Evolutionary conservation across 2,113 vertebrate species (phyloP).

Genomic region (Mus musculus): DNA sequence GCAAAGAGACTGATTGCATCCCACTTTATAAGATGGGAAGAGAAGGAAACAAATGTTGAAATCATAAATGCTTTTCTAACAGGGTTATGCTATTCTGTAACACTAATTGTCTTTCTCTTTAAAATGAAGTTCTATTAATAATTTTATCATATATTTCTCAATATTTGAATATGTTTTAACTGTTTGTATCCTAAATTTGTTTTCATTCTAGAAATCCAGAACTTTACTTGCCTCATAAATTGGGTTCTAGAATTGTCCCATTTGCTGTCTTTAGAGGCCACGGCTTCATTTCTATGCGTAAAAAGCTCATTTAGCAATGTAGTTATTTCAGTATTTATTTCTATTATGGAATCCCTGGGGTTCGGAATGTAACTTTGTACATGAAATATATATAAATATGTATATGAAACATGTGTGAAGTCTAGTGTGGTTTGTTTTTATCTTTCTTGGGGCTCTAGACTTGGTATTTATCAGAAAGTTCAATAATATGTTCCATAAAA

Average conservation of each 20-base stretch:
- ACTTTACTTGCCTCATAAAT: conserved; percentile 89
- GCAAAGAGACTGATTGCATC: conserved; percentile 76
- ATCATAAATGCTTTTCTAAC: conserved; percentile 86
- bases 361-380: conserved; percentile 99
- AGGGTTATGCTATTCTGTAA: conserved; percentile 88
- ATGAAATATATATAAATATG: conserved; percentile 95
- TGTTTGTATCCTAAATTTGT: conserved; percentile 88
- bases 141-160: conserved; percentile 87
- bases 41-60: conserved; percentile 82
- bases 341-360: conserved; percentile 95
- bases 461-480: conserved; percentile 52
- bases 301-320: conserved; percentile 89
- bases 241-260: conserved; percentile 86
- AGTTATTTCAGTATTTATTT: conserved; percentile 99
- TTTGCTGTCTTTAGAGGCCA: conserved; percentile 88
- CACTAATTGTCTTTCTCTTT: conserved; percentile 86
- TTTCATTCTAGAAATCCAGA: conserved; percentile 89
- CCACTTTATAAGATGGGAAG: conserved; percentile 80
- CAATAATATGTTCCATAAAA: background rate
- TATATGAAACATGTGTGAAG: conserved; percentile 91
- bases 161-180: conserved; percentile 90
- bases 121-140: conserved; percentile 86
- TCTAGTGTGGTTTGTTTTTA: conserved; percentile 86
- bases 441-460: background rate
- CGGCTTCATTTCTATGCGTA: conserved; percentile 89